Conservation (phyloP, 2,888 invertebrate genomes). For the Phengaris arion region DNA sequence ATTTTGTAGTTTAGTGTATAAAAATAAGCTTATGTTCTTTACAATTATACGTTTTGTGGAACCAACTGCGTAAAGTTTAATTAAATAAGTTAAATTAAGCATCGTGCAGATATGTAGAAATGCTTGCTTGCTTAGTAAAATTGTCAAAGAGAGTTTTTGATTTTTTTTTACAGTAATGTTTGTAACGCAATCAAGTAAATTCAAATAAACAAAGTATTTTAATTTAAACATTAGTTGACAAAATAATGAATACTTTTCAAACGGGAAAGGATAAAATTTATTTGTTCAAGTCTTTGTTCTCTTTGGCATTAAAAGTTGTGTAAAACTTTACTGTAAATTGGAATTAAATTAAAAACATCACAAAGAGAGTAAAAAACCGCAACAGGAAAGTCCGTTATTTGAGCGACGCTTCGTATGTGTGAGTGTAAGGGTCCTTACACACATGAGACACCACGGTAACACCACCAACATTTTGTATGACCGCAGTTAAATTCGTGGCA, state of each 20-base stretch:
- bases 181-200: neutral
- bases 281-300: neutral
- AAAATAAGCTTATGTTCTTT: neutral
- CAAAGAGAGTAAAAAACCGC: conserved; percentile 28
- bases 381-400: conserved; percentile 20
- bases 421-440: conserved; percentile 2
- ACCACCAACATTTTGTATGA: neutral
- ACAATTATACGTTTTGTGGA: neutral
- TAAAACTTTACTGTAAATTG: neutral
- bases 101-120: neutral
- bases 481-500: too few species aligned
- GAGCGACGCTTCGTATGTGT: conserved; percentile 3
- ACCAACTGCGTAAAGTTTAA: neutral
- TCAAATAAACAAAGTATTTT: neutral
- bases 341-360: conserved; percentile 14
- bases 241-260: neutral
- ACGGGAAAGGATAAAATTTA: conserved; percentile 8
- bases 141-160: neutral
- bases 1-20: neutral
- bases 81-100: neutral
- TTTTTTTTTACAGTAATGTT: neutral
- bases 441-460: neutral
- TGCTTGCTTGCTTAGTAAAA: too few species aligned
- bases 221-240: neutral
- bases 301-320: conserved; percentile 17